phyloP scores from a whole-genome alignment of 2,113 vertebrate species.

The Falco punctatus region DNA sequence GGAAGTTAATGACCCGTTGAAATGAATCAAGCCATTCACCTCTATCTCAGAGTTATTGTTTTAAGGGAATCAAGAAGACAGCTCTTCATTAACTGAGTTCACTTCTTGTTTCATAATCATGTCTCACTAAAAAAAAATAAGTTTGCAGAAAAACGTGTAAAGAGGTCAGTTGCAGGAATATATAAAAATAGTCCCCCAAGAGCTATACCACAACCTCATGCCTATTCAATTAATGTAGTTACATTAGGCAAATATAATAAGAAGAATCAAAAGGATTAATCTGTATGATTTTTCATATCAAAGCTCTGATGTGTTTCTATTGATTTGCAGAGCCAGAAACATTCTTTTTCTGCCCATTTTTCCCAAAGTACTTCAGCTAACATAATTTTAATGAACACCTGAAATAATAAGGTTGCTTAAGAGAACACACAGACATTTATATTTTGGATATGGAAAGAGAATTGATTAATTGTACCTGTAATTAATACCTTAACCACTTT shows the following conservation, averaged over 20 bases:
- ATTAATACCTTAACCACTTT: conserved; percentile 50
- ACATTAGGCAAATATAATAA: not conserved
- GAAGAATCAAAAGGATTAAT: not conserved
- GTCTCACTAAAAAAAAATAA: not conserved
- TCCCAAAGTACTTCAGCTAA: conserved; percentile 52
- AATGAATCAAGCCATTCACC: conserved; percentile 29
- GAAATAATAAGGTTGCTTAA: conserved; percentile 58
- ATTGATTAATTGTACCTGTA: conserved; percentile 36
- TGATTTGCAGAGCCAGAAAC: conserved; percentile 70
- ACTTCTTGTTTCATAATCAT: not conserved
- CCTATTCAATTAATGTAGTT: not conserved
- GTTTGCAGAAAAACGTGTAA: not conserved
- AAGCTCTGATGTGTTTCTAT: conserved; percentile 13
- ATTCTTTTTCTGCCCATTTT: conserved; percentile 42
- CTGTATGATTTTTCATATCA: not conserved
- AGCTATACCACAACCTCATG: not conserved
- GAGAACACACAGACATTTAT: conserved; percentile 42
- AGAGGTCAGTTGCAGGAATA: not conserved
- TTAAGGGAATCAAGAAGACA: not conserved
- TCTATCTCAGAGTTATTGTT: conserved; percentile 20
- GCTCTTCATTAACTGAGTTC: not conserved
- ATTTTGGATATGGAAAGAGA: conserved; percentile 5
- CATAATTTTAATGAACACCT: conserved; percentile 73
- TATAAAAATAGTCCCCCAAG: not conserved
- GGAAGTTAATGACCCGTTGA: conserved; percentile 5